These are phyloP conservation scores for Leucania comma DNA, from an alignment of 2,888 invertebrate species.

Conservation along the genomic window DNA sequence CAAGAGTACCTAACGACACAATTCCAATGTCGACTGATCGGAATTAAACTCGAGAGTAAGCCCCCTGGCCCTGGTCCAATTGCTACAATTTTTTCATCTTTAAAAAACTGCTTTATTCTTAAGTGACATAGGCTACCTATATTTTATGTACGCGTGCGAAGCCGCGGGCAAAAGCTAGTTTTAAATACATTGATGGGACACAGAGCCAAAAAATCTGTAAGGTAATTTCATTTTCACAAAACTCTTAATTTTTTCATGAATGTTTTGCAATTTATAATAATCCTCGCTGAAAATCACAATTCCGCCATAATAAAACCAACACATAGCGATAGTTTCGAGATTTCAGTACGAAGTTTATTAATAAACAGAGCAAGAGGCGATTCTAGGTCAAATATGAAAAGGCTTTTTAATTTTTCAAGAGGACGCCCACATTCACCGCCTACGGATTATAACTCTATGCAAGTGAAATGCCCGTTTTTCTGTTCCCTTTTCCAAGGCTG, in stretches of 20 bases:
- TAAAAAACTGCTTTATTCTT: no score
- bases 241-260: background rate
- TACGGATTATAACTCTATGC: slow-evolving; percentile 17
- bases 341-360: slow-evolving; percentile 22
- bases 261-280: background rate
- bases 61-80: no score
- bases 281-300: background rate
- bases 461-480: slow-evolving; percentile 20
- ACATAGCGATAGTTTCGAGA: slow-evolving; percentile 11
- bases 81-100: no score
- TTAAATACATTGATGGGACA: background rate
- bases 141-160: no score
- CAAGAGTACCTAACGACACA: no score
- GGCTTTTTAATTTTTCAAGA: slow-evolving; percentile 36
- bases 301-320: slow-evolving; percentile 11
- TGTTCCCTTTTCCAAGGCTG: slow-evolving; percentile 15
- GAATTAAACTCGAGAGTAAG: no score
- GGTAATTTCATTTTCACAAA: background rate
- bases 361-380: slow-evolving; percentile 15
- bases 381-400: slow-evolving; percentile 44
- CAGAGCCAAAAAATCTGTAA: background rate
- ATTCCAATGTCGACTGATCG: no score
- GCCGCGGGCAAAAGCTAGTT: no score
- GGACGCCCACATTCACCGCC: slow-evolving; percentile 22
- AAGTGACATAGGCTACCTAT: no score